phyloP scores from a whole-genome alignment of 2,888 invertebrate species.

The Polymixis lichenea region DNA sequence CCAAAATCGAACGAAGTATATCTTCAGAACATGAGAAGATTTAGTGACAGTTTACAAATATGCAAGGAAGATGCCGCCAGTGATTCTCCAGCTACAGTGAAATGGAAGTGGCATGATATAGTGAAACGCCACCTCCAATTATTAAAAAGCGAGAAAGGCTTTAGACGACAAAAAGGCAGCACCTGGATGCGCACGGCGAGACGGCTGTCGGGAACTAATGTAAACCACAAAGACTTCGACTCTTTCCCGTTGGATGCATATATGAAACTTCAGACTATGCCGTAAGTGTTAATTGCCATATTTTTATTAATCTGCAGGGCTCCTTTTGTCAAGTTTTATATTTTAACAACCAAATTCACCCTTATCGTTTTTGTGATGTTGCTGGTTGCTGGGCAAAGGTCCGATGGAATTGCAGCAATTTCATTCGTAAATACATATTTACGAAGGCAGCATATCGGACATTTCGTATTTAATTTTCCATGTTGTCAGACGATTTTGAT shows the following conservation, averaged over 20 bases:
- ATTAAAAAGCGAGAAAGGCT: slow-evolving; percentile 87
- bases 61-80: slow-evolving; percentile 89
- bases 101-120: slow-evolving; percentile 90
- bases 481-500: slow-evolving; percentile 29
- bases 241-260: slow-evolving; percentile 83
- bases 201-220: slow-evolving; percentile 83
- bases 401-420: not conserved
- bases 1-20: slow-evolving; percentile 89
- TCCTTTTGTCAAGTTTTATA: slow-evolving; percentile 1
- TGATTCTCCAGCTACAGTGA: slow-evolving; percentile 88
- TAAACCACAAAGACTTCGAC: slow-evolving; percentile 80
- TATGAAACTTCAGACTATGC: slow-evolving; percentile 87
- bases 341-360: not conserved
- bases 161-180: slow-evolving; percentile 86
- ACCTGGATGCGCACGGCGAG: slow-evolving; percentile 88
- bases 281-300: slow-evolving; percentile 80
- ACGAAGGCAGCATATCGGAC: not conserved
- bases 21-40: slow-evolving; percentile 88
- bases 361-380: not conserved
- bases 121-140: slow-evolving; percentile 88
- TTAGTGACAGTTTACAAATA: slow-evolving; percentile 88
- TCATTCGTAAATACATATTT: not conserved
- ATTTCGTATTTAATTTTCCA: slow-evolving; percentile 17
- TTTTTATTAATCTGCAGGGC: not conserved
- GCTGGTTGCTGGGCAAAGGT: not conserved